These are phyloP conservation scores for Monoplex corrugatus DNA, from an alignment of 2,888 invertebrate genomes.

Conservation along the genomic window DNA sequence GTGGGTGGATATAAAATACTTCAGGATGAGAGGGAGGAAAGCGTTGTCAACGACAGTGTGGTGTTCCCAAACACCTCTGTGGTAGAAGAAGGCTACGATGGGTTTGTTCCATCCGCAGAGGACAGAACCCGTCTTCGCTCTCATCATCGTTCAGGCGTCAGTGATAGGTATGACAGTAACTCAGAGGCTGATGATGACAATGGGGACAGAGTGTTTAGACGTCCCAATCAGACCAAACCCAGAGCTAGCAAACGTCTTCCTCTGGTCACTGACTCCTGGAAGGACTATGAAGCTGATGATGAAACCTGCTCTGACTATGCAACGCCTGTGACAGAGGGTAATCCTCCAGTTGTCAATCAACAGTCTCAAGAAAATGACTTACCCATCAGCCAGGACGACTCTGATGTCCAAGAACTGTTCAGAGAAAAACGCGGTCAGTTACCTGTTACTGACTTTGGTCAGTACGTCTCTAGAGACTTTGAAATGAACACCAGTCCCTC, in stretches of 20 bases:
- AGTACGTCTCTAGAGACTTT: not conserved
- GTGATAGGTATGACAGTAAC: not conserved
- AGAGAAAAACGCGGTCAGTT: not conserved
- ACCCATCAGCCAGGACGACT: not conserved
- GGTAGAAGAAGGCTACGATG: slow-evolving; percentile 47
- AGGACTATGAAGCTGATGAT: slow-evolving; percentile 45
- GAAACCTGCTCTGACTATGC: slow-evolving; percentile 40
- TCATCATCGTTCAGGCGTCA: slow-evolving; percentile 3
- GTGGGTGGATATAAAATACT: not conserved
- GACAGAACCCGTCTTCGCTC: slow-evolving; percentile 13
- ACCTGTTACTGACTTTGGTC: not conserved
- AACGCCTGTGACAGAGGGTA: not conserved
- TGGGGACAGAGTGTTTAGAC: not conserved
- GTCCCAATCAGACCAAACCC: not conserved
- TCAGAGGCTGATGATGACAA: slow-evolving; percentile 42
- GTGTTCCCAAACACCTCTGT: slow-evolving; percentile 7
- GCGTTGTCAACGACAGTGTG: not conserved
- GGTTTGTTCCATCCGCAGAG: slow-evolving; percentile 26
- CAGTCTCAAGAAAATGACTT: not conserved
- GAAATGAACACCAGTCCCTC: not conserved
- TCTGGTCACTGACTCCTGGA: not conserved
- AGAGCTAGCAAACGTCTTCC: not conserved
- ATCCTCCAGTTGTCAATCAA: not conserved
- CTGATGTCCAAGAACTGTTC: not conserved
- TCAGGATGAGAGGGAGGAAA: not conserved